Evolutionary conservation across 2,888 invertebrate genomes (phyloP), one percentile per base, ranked within the genome.

Genomic region (Lepidocyrtinus sp.): DNA sequence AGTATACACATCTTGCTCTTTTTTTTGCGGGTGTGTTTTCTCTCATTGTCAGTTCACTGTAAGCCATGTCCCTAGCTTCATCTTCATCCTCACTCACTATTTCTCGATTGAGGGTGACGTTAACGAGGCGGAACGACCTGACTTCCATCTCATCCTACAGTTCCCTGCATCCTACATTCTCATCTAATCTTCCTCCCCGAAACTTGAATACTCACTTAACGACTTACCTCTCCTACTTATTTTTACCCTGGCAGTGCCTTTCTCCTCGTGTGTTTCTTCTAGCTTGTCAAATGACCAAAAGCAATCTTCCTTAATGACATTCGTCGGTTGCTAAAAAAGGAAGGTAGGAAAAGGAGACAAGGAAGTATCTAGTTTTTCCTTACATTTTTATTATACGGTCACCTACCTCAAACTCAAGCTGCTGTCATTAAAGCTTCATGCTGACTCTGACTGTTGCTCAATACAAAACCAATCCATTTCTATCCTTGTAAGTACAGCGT

Each of bases 101-200:
- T 78, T 68, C 73, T 59, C 73, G 79, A 79, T 79, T 79, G 79
- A 79, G 73, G 79, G 69, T 79, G 79, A 79, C 79, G 79, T 79
- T 79, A 79, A 79, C 79, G 79, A 79, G 79, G 68, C 73, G 63
- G 79, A 79, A 79, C 79, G 79, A 79, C 73, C 73, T 63, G 63
- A 67, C 72, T 73, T 71, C 67, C 78, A 68, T 68, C 78, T 73
- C 73, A 71, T 72, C 59, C 70, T 27, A 36, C 71, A 62, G n/a
- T 71, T 50, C 24, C 19, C 69, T 24, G 45, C 9, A 69, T 1
- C 12, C 25, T 59, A 46, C 65, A n/a, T 1, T 17, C 12, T 50
- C 50, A 50, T 50, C 50, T 50, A 50, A 26, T 12, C 36, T 70
- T 21, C 45, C 45, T 45, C 5, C 15, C n/a, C 15, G 17, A 7